phyloP scores from a whole-genome alignment of 2,113 vertebrate genomes.

The Acanthochromis polyacanthus region DNA sequence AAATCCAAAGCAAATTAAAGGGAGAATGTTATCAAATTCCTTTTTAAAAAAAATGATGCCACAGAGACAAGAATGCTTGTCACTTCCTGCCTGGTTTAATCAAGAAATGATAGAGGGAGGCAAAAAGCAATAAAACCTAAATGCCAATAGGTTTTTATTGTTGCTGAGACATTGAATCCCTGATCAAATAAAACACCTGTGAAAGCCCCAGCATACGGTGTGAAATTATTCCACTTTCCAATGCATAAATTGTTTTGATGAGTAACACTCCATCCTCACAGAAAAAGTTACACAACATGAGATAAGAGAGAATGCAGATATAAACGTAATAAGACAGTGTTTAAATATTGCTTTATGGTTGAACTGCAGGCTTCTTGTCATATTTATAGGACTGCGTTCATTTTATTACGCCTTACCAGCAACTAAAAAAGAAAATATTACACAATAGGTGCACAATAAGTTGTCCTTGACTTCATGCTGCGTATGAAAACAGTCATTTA shows the following conservation, averaged over 20 bases:
- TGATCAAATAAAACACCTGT: conserved; percentile 64
- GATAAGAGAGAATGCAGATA: neutral
- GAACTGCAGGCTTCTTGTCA: neutral
- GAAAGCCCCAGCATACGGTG: conserved; percentile 35
- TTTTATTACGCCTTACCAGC: too few species aligned
- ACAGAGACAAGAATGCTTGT: conserved; percentile 26
- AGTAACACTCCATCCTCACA: conserved; percentile 1
- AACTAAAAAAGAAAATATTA: too few species aligned
- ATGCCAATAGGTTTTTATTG: conserved; percentile 54
- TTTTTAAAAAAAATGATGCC: conserved; percentile 13
- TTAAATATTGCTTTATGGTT: neutral
- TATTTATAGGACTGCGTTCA: neutral
- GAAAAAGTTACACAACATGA: neutral
- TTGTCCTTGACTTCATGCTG: neutral
- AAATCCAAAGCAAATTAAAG: conserved; percentile 60
- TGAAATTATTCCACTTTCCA: conserved; percentile 41
- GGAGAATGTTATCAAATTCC: conserved; percentile 37
- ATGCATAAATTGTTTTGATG: conserved; percentile 29
- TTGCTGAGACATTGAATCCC: conserved; percentile 55
- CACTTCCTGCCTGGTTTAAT: conserved; percentile 63
- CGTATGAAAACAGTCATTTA: conserved; percentile 30
- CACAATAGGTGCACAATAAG: too few species aligned
- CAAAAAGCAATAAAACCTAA: conserved; percentile 73
- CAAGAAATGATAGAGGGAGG: conserved; percentile 56
- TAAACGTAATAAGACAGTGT: neutral